Evolutionary conservation across 1,140 invertebrate genomes (phyloP), one percentile per base, ranked within the genome.

Genomic region (Sipha flava): DNA sequence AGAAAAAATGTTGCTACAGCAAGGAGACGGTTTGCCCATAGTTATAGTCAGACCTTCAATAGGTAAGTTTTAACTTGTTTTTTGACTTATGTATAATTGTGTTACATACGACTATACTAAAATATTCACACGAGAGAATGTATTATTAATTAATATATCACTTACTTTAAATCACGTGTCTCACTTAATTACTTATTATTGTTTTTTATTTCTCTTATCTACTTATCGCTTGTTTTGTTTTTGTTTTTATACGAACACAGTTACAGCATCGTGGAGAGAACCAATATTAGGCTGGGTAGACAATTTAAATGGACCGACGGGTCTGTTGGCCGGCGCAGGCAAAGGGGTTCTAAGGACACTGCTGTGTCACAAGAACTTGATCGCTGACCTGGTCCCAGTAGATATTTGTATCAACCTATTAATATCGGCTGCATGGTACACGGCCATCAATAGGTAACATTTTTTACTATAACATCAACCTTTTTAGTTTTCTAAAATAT

Each of bases 41-140:
- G 89, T 94, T 2, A 94, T 98, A 81, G 90, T 95, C 47, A 88
- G 96, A 83, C 96, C 97, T 0, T 97, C 96, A 0, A 97, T 98
- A 83, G 94, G 93, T 93, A 87, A 86, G 83, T 82, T 45, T 7
- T n/a, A 64, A n/a, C 3, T 21, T 10, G n/a, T 4, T 2, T 34
- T 34, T 40, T 40, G 37, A 40, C n/a, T 45, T 37, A 73, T n/a
- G 26, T 57, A 31, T 31, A 57, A 29, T 62, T 29, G 7, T n/a
- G n/a, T n/a, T n/a, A n/a, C n/a, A n/a, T n/a, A n/a, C n/a, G n/a
- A n/a, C n/a, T n/a, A n/a, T n/a, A n/a, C n/a, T n/a, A n/a, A n/a
- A n/a, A n/a, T n/a, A n/a, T n/a, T n/a, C n/a, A n/a, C n/a, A n/a
- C n/a, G n/a, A n/a, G n/a, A n/a, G n/a, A n/a, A n/a, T n/a, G n/a